Conservation (phyloP, 2,888 invertebrate genomes). For the Trisateles emortualis region DNA sequence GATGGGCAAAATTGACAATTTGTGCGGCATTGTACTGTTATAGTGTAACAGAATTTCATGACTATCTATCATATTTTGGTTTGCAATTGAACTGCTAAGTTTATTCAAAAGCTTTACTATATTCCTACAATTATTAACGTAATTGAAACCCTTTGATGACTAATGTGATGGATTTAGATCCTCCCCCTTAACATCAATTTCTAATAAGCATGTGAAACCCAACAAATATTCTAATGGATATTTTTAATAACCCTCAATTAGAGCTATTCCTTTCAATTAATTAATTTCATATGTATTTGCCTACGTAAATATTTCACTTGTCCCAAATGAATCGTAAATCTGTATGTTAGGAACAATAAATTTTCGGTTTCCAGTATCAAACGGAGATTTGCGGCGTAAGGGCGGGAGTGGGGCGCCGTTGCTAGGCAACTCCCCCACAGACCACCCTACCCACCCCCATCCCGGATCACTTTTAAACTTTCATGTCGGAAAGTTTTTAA, state of each 20-base stretch:
- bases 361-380: constrained; percentile 77
- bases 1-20: background rate
- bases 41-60: background rate
- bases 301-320: constrained; percentile 6
- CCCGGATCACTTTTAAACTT: constrained; percentile 86
- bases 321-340: constrained; percentile 56
- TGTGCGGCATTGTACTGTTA: background rate
- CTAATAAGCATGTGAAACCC: background rate
- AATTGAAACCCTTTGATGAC: background rate
- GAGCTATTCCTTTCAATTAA: background rate
- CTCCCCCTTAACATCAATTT: background rate
- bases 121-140: too few species aligned
- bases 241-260: background rate
- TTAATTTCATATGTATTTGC: background rate
- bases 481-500: constrained; percentile 86
- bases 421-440: constrained; percentile 71
- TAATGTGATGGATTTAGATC: background rate
- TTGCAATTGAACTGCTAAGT: too few species aligned
- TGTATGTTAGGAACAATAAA: constrained; percentile 75
- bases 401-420: constrained; percentile 75
- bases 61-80: too few species aligned
- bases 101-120: too few species aligned
- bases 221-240: background rate
- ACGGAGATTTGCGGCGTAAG: constrained; percentile 82
- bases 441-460: constrained; percentile 50